These are phyloP conservation scores for Dryomyza anilis DNA, from an alignment of 2,888 invertebrate genomes.

Conservation along the genomic window DNA sequence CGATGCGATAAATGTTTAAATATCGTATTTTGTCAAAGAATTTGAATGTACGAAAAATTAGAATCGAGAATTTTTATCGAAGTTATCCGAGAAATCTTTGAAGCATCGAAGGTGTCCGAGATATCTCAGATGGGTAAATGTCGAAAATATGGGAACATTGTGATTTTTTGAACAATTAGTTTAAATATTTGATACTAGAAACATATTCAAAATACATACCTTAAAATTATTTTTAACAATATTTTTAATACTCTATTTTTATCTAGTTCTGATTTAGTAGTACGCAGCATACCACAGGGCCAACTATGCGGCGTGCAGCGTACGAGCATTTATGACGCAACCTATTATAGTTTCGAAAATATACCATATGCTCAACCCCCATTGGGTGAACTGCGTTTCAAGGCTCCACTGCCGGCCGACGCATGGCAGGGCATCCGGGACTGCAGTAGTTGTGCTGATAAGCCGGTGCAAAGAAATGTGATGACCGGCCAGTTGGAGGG, in stretches of 20 bases:
- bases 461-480: constrained; percentile 51
- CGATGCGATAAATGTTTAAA: too few species aligned
- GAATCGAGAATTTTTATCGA: too few species aligned
- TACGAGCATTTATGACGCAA: constrained; percentile 52
- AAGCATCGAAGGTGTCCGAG: too few species aligned
- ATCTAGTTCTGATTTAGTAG: background rate
- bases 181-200: background rate
- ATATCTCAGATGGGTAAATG: too few species aligned
- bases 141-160: too few species aligned
- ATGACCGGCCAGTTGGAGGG: constrained; percentile 52
- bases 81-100: too few species aligned
- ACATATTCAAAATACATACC: background rate
- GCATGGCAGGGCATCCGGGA: constrained; percentile 61
- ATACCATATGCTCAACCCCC: constrained; percentile 59
- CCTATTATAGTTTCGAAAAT: constrained; percentile 55
- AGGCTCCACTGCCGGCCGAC: constrained; percentile 61
- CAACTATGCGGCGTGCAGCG: constrained; percentile 53
- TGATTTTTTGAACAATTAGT: background rate
- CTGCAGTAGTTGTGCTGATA: constrained; percentile 51
- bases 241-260: background rate
- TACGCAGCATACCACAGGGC: constrained; percentile 45
- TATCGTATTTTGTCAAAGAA: too few species aligned
- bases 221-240: background rate
- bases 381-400: constrained; percentile 53
- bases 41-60: too few species aligned